phyloP scores from a whole-genome alignment of 2,113 vertebrate genomes.

The Pangasianodon gigas region DNA sequence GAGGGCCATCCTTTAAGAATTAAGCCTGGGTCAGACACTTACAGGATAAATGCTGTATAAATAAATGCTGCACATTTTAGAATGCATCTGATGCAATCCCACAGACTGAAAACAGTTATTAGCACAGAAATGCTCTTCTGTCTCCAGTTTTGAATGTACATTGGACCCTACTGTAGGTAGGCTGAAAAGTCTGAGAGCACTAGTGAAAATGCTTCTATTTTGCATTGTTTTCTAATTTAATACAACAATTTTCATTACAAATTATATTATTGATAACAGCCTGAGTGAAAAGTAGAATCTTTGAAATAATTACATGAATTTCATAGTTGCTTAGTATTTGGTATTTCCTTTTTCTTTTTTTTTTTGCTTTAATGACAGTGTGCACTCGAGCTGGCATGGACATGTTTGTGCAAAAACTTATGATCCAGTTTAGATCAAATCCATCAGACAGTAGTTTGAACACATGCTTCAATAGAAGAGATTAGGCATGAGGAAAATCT shows the following conservation, averaged over 20 bases:
- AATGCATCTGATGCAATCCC: neutral
- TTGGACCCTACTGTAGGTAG: neutral
- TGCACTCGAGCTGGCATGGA: neutral
- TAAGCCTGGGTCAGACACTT: neutral
- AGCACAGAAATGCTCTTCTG: neutral
- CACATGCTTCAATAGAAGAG: neutral
- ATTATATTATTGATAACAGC: too few relatives aligned
- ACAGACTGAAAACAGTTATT: neutral
- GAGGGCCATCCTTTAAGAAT: constrained; percentile 22
- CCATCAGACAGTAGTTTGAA: neutral
- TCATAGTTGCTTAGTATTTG: neutral
- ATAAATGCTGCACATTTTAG: constrained; percentile 41
- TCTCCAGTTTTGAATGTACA: neutral
- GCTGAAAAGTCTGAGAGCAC: neutral
- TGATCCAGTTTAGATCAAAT: neutral
- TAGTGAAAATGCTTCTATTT: neutral
- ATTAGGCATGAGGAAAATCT: neutral
- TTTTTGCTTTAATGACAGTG: neutral
- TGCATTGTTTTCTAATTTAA: neutral
- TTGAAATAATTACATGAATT: too few relatives aligned
- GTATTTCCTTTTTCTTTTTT: neutral
- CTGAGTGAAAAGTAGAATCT: too few relatives aligned
- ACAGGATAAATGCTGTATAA: constrained; percentile 30
- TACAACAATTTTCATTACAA: neutral
- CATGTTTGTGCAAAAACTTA: neutral